These are phyloP conservation scores for Balaenoptera acutorostrata DNA, from an alignment of 2,113 vertebrate species.

Conservation along the genomic window DNA sequence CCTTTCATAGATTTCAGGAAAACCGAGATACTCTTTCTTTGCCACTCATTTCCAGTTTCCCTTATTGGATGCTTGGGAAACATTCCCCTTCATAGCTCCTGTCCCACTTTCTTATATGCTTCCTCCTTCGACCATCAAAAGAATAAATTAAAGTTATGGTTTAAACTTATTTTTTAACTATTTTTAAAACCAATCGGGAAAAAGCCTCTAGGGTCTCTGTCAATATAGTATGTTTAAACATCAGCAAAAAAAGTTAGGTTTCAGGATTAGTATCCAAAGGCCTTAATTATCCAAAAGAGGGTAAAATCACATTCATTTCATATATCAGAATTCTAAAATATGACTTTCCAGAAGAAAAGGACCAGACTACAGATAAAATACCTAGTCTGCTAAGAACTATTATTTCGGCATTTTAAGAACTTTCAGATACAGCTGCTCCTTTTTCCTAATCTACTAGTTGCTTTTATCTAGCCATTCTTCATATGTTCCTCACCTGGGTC, in stretches of 20 bases:
- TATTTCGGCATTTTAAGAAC: background rate
- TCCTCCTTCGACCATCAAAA: background rate
- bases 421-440: background rate
- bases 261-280: background rate
- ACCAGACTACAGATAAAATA: background rate
- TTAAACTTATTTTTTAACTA: background rate
- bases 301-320: background rate
- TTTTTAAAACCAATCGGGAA: background rate
- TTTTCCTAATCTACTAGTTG: background rate
- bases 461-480: background rate
- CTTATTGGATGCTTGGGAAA: background rate
- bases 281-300: background rate
- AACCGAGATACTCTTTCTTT: background rate
- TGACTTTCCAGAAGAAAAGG: background rate
- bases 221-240: background rate
- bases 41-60: background rate
- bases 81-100: background rate
- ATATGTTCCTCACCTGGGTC: background rate
- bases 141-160: background rate
- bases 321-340: background rate
- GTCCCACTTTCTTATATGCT: background rate
- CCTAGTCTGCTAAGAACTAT: background rate
- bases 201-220: background rate
- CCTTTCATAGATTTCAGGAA: background rate
- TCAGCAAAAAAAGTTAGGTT: background rate